Evolutionary conservation across 2,113 vertebrate species (phyloP).

Genomic region (Pteruthius melanotis): DNA sequence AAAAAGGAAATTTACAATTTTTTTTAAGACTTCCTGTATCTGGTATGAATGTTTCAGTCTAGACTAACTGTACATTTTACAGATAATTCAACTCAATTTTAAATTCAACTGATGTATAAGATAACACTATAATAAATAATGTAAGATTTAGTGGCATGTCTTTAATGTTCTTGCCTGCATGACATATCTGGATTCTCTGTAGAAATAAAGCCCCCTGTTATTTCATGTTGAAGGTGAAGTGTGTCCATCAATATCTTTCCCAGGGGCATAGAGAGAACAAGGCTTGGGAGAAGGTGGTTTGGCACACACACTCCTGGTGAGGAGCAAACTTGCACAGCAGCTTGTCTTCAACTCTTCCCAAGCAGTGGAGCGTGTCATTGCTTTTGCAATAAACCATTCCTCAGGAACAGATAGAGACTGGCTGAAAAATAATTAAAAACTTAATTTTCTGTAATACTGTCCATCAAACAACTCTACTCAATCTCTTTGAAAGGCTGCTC

Average conservation of each 20-base stretch:
- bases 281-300: background rate
- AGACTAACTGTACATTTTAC: background rate
- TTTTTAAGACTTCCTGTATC: background rate
- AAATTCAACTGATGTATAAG: background rate
- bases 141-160: background rate
- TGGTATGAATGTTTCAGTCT: background rate
- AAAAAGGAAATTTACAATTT: background rate
- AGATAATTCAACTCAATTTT: background rate
- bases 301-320: background rate
- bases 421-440: slow-evolving; percentile 1
- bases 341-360: background rate
- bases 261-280: background rate
- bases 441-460: background rate
- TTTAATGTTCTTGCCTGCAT: background rate
- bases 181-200: background rate
- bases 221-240: background rate
- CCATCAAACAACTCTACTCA: background rate
- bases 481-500: background rate
- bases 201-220: background rate
- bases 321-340: background rate
- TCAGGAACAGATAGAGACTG: background rate
- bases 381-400: slow-evolving; percentile 8
- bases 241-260: background rate
- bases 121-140: background rate
- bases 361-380: slow-evolving; percentile 3